Base-by-base conservation (phyloP, 2,113 vertebrate species). In the Podiceps cristatus region DNA sequence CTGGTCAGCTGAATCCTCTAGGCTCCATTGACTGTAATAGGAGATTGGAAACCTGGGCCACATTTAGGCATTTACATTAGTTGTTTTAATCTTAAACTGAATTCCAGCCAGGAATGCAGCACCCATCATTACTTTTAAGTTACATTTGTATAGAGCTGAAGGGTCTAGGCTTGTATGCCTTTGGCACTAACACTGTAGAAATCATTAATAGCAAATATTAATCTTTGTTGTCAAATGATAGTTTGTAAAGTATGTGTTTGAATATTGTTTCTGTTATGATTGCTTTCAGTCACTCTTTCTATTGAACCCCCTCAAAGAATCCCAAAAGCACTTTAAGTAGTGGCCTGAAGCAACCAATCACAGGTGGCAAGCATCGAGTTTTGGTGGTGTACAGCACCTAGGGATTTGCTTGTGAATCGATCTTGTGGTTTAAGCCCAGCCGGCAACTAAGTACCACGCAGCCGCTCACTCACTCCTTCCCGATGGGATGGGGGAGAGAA, bases 381-480 rank as follows among this genome's bases (percentile, higher is more conserved):
- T 81, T 59, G 40, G 27, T 66, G n/a, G 18, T 33, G 12, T 27
- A 24, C 42, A 68, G 58, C 31, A 50, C 27, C 35, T 76, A 37
- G 50, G 44, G 47, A 42, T 27, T 49, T 62, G n/a, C 42, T 42
- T 56, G 67, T 62, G 67, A 68, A 49, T 28, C 64, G 35, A 7
- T 72, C 37, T n/a, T 1, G 0, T 76, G 56, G 29, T 79, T 79
- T 40, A 63, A 72, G 28, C 47, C 18, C 23, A 44, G 11, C 42
- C 42, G 42, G 13, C n/a, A 63, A 23, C 27, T 27, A 33, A 72
- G 24, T 24, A 4, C 24, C 20, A 28, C 17, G 15, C 20, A 62
- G 56, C 56, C 2, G 0, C 40, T 79, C 1, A 0, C 23, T 79
- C 33, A 28, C 18, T 79, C 24, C 18, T 5, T 18, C 9, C 18